These are phyloP conservation scores for Hyperoodon ampullatus DNA, from an alignment of 2,113 vertebrate genomes.

Conservation along the genomic window DNA sequence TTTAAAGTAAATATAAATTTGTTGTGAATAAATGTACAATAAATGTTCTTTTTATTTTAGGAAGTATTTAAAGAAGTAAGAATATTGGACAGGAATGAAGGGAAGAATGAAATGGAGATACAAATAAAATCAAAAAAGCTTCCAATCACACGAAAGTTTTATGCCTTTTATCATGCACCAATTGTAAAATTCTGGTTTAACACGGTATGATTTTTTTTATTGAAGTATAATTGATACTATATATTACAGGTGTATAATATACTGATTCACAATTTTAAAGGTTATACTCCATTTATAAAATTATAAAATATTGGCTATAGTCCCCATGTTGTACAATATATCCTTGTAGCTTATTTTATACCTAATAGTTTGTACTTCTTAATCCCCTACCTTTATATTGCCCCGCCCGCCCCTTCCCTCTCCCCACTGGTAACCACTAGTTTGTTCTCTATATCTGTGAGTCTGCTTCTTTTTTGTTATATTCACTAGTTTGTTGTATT, in stretches of 20 bases:
- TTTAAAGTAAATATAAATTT: slow-evolving; percentile 36
- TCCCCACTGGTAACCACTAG: too few relatives aligned
- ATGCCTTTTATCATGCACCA: slow-evolving; percentile 98
- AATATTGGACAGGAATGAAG: slow-evolving; percentile 87
- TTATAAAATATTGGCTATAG: too few relatives aligned
- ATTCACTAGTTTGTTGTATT: too few relatives aligned
- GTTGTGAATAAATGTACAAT: slow-evolving; percentile 43
- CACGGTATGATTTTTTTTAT: slow-evolving; percentile 88
- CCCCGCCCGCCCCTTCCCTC: too few relatives aligned
- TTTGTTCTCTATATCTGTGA: too few relatives aligned
- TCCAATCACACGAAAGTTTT: slow-evolving; percentile 96
- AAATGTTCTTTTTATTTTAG: slow-evolving; percentile 83
- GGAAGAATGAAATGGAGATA: slow-evolving; percentile 93
- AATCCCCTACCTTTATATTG: too few relatives aligned
- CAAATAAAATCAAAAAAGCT: slow-evolving; percentile 93
- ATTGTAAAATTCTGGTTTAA: slow-evolving; percentile 99
- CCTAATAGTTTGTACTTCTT: too few relatives aligned
- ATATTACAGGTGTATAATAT: not conserved
- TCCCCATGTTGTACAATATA: too few relatives aligned
- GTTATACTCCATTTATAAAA: too few relatives aligned
- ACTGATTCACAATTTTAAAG: not conserved
- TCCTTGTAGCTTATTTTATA: too few relatives aligned
- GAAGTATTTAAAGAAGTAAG: slow-evolving; percentile 96
- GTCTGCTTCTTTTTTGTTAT: too few relatives aligned
- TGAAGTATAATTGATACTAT: not conserved